Evolutionary conservation across 2,113 vertebrate species (phyloP), one percentile per base, ranked within the genome.

Genomic region (Pelusios castaneus): DNA sequence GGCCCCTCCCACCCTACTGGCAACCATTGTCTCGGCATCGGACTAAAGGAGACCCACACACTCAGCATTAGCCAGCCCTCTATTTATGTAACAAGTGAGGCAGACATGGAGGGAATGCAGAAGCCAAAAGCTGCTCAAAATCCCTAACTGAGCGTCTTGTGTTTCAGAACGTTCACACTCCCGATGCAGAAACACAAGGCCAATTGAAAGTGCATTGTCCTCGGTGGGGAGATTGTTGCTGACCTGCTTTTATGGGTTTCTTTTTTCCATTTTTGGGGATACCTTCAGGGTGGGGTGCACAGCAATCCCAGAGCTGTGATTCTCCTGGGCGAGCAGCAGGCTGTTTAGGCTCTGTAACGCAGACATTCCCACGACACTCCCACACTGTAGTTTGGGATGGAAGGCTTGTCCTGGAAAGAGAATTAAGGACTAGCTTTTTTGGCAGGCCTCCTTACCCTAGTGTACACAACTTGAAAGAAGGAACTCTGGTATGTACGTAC

Each of bases 61-160:
- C 45, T 34, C 76, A 5, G 76, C 29, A 21, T 29, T 31, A 34
- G 45, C 45, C 29, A 79, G 47, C 47, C 17, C 3, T 51, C 47
- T 79, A 51, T 79, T 79, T 79, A 19, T 51, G 47, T 47, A n/a
- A n/a, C 8, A 16, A 9, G 47, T 3, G 9, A n/a, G 75, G 11
- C 16, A 47, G 47, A 31, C 47, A n/a, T 12, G 77, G 17, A 8
- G 47, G 73, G 21, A 75, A 43, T 43, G 17, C 77, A 34, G 47
- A 49, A 79, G n/a, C 77, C 77, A 51, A 19, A 51, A 79, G 47
- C 77, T 5, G 5, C 77, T 34, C 3, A 31, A 51, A 51, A 31
- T 34, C 45, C 31, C 29, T 79, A n/a, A 52, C n/a, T 34, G 0
- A 2, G 21, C 55, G 3, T 19, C 24, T 54, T 34, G 22, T 5